Evolutionary conservation across 2,888 invertebrate species (phyloP).

Genomic region (Machimus atricapillus): DNA sequence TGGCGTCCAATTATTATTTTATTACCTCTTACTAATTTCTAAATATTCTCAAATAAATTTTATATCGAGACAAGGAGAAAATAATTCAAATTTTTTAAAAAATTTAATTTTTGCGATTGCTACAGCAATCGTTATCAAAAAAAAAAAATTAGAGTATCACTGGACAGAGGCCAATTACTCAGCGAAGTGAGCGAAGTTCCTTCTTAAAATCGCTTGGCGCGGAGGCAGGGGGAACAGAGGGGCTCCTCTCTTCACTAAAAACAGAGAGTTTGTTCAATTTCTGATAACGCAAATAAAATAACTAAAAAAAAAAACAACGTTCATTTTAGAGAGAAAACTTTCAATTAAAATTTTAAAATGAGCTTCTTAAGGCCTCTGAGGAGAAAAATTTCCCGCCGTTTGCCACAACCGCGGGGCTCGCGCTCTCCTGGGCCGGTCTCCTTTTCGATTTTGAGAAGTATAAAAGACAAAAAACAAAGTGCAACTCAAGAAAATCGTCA

Average conservation of each 20-base stretch:
- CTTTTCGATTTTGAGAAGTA: neutral
- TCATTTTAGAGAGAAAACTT: neutral
- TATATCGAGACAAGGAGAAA: too few relatives aligned
- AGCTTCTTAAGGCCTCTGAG: neutral
- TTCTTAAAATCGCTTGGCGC: neutral
- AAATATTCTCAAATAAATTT: too few relatives aligned
- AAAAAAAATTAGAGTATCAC: neutral
- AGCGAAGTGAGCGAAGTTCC: neutral
- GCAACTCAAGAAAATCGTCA: slow-evolving; percentile 27
- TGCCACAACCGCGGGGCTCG: neutral
- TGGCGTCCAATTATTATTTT: neutral
- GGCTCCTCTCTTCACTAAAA: neutral
- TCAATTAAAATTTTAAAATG: neutral
- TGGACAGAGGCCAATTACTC: neutral
- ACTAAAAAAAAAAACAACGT: too few relatives aligned
- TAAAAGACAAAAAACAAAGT: slow-evolving; percentile 31
- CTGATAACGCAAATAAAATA: neutral
- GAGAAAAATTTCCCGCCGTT: neutral
- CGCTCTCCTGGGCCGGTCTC: too few relatives aligned
- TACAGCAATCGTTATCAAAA: neutral
- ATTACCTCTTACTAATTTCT: neutral
- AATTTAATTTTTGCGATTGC: neutral
- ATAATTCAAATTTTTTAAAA: too few relatives aligned
- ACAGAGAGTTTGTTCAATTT: neutral
- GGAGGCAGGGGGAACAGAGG: neutral